Evolutionary conservation across 2,888 invertebrate genomes (phyloP).

Genomic region (Napeogenes inachia): DNA sequence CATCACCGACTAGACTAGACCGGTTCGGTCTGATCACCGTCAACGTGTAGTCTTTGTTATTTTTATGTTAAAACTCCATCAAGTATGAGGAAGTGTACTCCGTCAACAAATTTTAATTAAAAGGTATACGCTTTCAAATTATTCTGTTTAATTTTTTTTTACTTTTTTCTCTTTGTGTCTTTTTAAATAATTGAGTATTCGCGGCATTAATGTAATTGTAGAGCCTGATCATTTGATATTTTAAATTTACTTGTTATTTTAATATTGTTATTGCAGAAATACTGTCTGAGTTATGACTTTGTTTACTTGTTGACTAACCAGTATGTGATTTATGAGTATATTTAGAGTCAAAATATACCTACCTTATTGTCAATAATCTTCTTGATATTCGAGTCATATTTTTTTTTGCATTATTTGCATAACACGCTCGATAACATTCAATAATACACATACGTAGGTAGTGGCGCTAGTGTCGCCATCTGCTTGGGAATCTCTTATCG

Average conservation of each 20-base stretch:
- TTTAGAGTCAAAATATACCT: too few species aligned
- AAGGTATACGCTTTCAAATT: slow-evolving; percentile 15
- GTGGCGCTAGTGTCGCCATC: not conserved
- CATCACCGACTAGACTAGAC: too few species aligned
- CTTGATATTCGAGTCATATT: too few species aligned
- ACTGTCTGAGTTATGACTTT: slow-evolving; percentile 3
- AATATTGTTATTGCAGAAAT: slow-evolving; percentile 8
- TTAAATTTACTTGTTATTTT: not conserved
- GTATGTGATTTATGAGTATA: too few species aligned
- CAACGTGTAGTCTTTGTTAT: too few species aligned
- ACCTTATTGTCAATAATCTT: too few species aligned
- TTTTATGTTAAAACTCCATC: not conserved
- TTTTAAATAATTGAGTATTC: slow-evolving; percentile 10
- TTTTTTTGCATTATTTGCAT: too few species aligned
- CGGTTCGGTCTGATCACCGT: too few species aligned
- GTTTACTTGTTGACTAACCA: too few species aligned
- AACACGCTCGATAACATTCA: too few species aligned
- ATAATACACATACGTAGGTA: too few species aligned
- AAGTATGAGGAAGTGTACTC: not conserved
- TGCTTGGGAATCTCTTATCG: not conserved
- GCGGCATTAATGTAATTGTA: slow-evolving; percentile 17
- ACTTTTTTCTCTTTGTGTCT: slow-evolving; percentile 8
- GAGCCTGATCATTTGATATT: not conserved
- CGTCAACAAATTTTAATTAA: slow-evolving; percentile 21
- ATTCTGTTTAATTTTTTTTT: slow-evolving; percentile 7